These are phyloP conservation scores for Lophotis ruficrista DNA, from an alignment of 2,113 vertebrate species.

Conservation along the genomic window DNA sequence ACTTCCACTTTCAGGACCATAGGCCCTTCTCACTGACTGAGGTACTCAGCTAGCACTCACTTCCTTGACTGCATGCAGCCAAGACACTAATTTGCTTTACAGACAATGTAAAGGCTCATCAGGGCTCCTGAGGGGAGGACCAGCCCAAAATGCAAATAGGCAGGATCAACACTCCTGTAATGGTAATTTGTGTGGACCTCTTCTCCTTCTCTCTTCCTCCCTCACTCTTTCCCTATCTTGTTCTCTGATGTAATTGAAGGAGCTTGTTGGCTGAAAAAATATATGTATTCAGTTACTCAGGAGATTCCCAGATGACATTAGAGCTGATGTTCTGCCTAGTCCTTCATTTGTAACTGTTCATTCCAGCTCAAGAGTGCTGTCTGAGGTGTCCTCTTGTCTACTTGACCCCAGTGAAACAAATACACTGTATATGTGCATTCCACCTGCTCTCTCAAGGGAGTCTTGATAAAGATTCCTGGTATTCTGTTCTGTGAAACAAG, in stretches of 20 bases:
- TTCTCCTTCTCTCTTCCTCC: background rate
- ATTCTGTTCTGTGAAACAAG: background rate
- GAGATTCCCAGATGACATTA: background rate
- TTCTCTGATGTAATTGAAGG: background rate
- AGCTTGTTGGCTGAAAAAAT: background rate
- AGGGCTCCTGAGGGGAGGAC: too few relatives aligned
- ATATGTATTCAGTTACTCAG: background rate
- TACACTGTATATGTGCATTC: background rate
- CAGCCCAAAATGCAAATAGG: too few relatives aligned
- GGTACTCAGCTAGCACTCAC: too few relatives aligned
- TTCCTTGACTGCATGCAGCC: too few relatives aligned
- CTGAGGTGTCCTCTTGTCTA: background rate
- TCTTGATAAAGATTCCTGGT: background rate
- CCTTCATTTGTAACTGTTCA: background rate
- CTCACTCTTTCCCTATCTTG: background rate
- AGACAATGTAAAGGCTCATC: too few relatives aligned
- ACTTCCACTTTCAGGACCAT: too few relatives aligned
- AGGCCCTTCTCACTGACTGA: too few relatives aligned
- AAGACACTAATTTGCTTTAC: too few relatives aligned
- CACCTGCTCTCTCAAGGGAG: background rate
- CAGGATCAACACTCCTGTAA: too few relatives aligned
- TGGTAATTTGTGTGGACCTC: too few relatives aligned
- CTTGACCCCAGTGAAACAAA: background rate
- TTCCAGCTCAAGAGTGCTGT: background rate
- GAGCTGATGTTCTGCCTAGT: background rate